Evolutionary conservation across 2,113 vertebrate genomes (phyloP), one percentile per base, ranked within the genome.

Genomic region (Urocynchramus pylzowi): DNA sequence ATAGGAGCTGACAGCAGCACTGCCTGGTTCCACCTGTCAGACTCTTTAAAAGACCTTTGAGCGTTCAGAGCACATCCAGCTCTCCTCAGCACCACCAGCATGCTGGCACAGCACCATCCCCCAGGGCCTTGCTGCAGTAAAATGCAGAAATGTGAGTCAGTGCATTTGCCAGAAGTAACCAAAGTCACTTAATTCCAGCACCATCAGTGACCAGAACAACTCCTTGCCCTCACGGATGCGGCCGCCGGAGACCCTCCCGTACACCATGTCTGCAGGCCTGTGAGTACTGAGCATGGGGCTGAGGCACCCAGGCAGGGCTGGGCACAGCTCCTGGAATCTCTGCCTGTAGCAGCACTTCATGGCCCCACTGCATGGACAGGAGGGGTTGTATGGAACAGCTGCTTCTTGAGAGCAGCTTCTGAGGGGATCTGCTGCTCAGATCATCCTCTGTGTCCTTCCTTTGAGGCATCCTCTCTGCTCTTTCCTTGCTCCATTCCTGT

Each of bases 191-290:
- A 2, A 53, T 88, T 96, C 7, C 78, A 97, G 94, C 24, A 3
- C 49, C 31, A 3, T 20, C 67, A 63, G 16, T 35, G 87, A 68
- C 30, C 61, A 41, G 7, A 94, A 71, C 84, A 93, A 87, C 31
- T 44, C 7, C 4, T 5, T 96, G 75, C 96, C 95, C 56, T n/a
- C 85, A 1, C 11, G 57, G 30, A n/a, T 96, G 8, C 92, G 96
- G 73, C 44, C 67, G 19, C 94, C 96, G 0, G 12, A 37, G 67
- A 91, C 61, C 31, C 71, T 81, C 41, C 95, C 92, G 0, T 91
- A 69, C 1, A 0, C 16, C 0, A 0, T 13, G 6, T 21, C 77
- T 64, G 60, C 74, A 82, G 71, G 59, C 10, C 33, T 87, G 96
- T 96, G 30, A 97, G 96, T 95, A 79, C 41, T 15, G 5, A 7